Evolutionary conservation across 1,140 invertebrate genomes (phyloP).

Genomic region (Drosophila athabasca): DNA sequence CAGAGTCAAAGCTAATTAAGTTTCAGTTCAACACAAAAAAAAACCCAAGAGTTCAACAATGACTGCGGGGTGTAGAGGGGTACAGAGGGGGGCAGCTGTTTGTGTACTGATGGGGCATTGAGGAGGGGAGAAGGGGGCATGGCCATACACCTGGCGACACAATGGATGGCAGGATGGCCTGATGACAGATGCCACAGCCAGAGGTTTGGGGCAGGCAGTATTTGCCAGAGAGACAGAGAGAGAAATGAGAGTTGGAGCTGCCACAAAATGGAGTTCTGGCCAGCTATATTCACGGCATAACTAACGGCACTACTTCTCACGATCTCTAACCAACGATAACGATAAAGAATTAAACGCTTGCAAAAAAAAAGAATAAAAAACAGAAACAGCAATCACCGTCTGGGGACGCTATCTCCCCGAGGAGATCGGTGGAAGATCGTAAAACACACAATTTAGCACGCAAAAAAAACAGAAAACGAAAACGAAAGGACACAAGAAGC

Average conservation of each 20-base stretch:
- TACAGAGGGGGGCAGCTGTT: slow-evolving; percentile 16
- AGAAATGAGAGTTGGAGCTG: too few relatives aligned
- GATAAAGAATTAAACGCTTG: slow-evolving; percentile 53
- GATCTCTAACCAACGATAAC: slow-evolving; percentile 54
- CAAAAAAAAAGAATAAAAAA: slow-evolving; percentile 36
- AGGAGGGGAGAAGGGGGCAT: not conserved
- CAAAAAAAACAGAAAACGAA: slow-evolving; percentile 27
- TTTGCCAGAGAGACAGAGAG: too few relatives aligned
- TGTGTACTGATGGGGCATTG: slow-evolving; percentile 2
- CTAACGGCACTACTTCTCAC: slow-evolving; percentile 62
- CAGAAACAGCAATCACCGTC: slow-evolving; percentile 26
- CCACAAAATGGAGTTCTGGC: too few relatives aligned
- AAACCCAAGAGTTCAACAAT: slow-evolving; percentile 19
- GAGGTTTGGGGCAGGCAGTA: slow-evolving; percentile 14
- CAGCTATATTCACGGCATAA: too few relatives aligned
- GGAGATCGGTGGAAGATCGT: slow-evolving; percentile 51
- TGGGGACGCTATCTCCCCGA: slow-evolving; percentile 45
- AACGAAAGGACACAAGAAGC: slow-evolving; percentile 32
- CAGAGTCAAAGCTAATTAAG: slow-evolving; percentile 74
- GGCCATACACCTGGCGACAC: slow-evolving; percentile 34
- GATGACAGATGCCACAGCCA: slow-evolving; percentile 11
- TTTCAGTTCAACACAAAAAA: slow-evolving; percentile 11
- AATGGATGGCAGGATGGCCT: too few relatives aligned
- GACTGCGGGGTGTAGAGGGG: not conserved
- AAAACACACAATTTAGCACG: slow-evolving; percentile 74